These are phyloP conservation scores for Trinorchestia longiramus DNA, from an alignment of 1,140 invertebrate species.

Conservation along the genomic window DNA sequence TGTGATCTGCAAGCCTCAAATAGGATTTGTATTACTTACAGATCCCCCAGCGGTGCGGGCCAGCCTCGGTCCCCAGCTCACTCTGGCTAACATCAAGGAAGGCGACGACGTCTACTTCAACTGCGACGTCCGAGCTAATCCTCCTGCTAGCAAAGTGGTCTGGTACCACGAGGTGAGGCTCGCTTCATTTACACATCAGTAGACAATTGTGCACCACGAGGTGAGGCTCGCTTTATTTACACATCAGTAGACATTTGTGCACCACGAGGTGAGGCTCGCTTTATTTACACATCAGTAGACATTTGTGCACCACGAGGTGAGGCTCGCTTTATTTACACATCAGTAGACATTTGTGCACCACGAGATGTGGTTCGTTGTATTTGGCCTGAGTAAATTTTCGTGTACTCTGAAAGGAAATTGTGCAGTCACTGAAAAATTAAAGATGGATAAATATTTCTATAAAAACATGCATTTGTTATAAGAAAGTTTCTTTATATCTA, in stretches of 20 bases:
- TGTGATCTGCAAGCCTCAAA: background rate
- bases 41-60: constrained; percentile 59
- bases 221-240: background rate
- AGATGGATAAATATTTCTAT: too few relatives aligned
- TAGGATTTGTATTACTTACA: background rate
- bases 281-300: too few relatives aligned
- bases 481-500: too few relatives aligned
- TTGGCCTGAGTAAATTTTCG: too few relatives aligned
- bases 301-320: too few relatives aligned
- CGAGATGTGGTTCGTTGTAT: too few relatives aligned
- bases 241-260: background rate
- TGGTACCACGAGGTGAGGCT: constrained; percentile 88
- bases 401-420: too few relatives aligned
- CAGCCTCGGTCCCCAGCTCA: constrained; percentile 57
- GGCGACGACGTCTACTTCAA: constrained; percentile 93
- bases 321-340: too few relatives aligned
- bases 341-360: too few relatives aligned
- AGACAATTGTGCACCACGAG: background rate
- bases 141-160: constrained; percentile 87
- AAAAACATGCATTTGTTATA: too few relatives aligned
- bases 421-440: too few relatives aligned
- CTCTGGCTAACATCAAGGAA: constrained; percentile 76
- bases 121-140: constrained; percentile 86
- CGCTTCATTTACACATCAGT: background rate
- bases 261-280: too few relatives aligned